Base-by-base conservation (phyloP, 2,888 invertebrate genomes). In the Trichogramma dendrolimi region DNA sequence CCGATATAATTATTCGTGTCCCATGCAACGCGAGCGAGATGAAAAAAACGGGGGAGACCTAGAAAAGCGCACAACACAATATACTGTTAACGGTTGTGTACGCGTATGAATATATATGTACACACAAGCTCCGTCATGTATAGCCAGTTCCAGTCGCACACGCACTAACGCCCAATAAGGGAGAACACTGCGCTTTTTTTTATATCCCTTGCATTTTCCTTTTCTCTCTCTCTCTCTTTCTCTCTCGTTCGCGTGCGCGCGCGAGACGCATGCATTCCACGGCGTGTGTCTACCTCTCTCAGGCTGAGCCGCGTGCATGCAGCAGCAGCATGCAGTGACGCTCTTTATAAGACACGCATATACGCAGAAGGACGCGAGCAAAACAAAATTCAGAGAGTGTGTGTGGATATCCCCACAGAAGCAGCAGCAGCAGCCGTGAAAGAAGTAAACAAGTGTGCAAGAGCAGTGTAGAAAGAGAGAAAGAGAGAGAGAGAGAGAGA, bases 261-360 rank as follows among this genome's bases (percentile, higher is more conserved):
- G 14, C 41, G 52, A 42, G 10, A 38, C 49, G 49, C 4, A 27
- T 10, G 53, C 57, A 61, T 61, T 60, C 60, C 60, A 11, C 51
- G 11, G 51, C 27, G 7, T 51, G 46, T 55, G 41, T 51, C 53
- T 49, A 54, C 27, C 27, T 59, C 44, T 43, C 53, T 47, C 48
- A 8, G 43, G 8, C 14, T 8, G 14, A 4, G 11, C 27, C 27
- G 43, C 41, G 14, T 14, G 27, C 27, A 27, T 27, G 70, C 68
- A 68, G 66, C 68, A 64, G 69, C 70, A 71, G 66, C 70, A 74
- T 72, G 71, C 73, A 74, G 73, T 69, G 71, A 70, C 68, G 71
- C 72, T 27, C 27, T 27, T 27, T 27, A 27, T 27, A 27, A 27
- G 27, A 2, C 27, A 27, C 27, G 27, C 27, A 27, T 27, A 58